Evolutionary conservation across 1,140 invertebrate species (phyloP).

Genomic region (Carcinoscorpius rotundicauda): DNA sequence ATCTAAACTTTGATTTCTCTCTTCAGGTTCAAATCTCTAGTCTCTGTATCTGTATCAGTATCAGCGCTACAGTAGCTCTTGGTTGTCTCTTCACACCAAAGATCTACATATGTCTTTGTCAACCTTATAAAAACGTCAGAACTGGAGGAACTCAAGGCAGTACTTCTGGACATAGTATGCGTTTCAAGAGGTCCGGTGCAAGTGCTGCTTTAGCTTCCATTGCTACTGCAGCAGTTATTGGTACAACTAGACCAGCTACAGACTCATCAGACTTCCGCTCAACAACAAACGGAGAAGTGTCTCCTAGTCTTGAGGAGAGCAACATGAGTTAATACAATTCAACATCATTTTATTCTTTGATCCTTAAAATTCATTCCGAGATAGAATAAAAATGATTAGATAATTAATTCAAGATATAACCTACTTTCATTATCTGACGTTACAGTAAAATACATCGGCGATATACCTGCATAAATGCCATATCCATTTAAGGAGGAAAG

Average conservation of each 20-base stretch:
- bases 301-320: conserved; percentile 15
- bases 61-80: conserved; percentile 61
- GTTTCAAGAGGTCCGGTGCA: conserved; percentile 7
- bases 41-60: conserved; percentile 61
- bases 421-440: too few species aligned
- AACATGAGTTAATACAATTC: neutral
- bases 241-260: conserved; percentile 7
- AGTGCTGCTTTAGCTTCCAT: conserved; percentile 2
- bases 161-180: conserved; percentile 4
- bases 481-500: too few species aligned
- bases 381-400: too few species aligned
- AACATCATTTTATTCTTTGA: too few species aligned
- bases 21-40: conserved; percentile 60
- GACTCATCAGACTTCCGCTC: conserved; percentile 12
- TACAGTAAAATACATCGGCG: too few species aligned
- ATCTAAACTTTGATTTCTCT: conserved; percentile 13
- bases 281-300: conserved; percentile 15
- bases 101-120: conserved; percentile 59
- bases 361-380: too few species aligned
- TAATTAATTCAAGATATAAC: too few species aligned
- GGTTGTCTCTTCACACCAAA: conserved; percentile 66
- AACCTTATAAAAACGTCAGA: conserved; percentile 61
- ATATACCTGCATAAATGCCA: too few species aligned
- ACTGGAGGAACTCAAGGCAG: conserved; percentile 11
- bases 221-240: conserved; percentile 7